These are phyloP conservation scores for Pseudorhiza aurosa DNA, from an alignment of 30 jellyfish, hydroid and myxozoan genomes.

Conservation along the genomic window DNA sequence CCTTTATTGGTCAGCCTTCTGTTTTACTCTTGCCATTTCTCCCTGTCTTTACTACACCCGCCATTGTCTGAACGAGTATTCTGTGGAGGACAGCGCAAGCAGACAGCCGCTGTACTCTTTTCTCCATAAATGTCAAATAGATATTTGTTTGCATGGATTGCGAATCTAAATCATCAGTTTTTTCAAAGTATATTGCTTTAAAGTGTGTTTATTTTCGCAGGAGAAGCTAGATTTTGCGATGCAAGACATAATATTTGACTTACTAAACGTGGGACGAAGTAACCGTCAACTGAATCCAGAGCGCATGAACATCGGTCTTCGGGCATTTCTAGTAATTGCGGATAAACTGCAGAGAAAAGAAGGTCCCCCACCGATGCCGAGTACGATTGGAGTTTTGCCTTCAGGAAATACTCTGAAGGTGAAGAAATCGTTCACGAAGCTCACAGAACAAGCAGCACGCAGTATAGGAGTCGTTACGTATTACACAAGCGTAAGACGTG, in stretches of 20 bases:
- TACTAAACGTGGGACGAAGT: conserved; percentile 90
- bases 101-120: no score
- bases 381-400: conserved; percentile 96
- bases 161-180: background rate
- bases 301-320: conserved; percentile 95
- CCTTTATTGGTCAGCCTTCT: no score
- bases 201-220: conserved; percentile 40
- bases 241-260: conserved; percentile 97
- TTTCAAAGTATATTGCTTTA: background rate
- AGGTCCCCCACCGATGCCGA: conserved; percentile 99
- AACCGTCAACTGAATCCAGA: conserved; percentile 92
- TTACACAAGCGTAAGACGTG: conserved; percentile 96
- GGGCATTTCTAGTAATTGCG: conserved; percentile 97
- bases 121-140: no score
- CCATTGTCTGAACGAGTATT: no score
- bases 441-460: conserved; percentile 99
- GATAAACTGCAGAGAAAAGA: conserved; percentile 96
- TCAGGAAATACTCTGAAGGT: conserved; percentile 96
- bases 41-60: no score
- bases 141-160: background rate
- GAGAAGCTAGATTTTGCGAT: conserved; percentile 99
- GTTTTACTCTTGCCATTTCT: no score
- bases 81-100: no score
- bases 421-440: conserved; percentile 90
- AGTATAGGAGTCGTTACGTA: conserved; percentile 97